These are phyloP conservation scores for Epirrita christyi DNA, from an alignment of 2,888 invertebrate species.

Conservation along the genomic window DNA sequence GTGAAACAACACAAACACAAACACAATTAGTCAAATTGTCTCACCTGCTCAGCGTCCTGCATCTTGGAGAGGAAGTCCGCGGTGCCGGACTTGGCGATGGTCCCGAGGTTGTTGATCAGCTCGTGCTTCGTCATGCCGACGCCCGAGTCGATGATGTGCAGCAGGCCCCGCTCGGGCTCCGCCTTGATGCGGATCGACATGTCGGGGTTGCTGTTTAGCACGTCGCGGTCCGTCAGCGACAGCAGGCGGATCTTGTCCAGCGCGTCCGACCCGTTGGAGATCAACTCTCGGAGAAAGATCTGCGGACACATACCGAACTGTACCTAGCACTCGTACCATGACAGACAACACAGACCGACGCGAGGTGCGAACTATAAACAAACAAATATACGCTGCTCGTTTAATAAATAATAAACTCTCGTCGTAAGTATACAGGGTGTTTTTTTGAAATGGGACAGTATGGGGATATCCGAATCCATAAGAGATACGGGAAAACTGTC, in stretches of 20 bases:
- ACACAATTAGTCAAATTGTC: not conserved
- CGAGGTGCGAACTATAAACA: no score
- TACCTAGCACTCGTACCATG: no score
- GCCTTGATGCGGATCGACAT: slow-evolving; percentile 95
- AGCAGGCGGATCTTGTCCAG: slow-evolving; percentile 98
- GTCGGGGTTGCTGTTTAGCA: slow-evolving; percentile 92
- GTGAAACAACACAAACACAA: not conserved
- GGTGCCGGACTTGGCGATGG: slow-evolving; percentile 99
- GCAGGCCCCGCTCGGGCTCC: slow-evolving; percentile 95
- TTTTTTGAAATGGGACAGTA: no score
- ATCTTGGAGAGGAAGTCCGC: slow-evolving; percentile 97
- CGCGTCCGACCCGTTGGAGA: slow-evolving; percentile 99
- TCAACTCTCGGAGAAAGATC: slow-evolving; percentile 98
- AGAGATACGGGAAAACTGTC: no score
- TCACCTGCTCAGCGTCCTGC: slow-evolving; percentile 86
- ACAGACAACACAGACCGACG: no score
- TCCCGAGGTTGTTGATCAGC: slow-evolving; percentile 97
- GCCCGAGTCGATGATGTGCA: slow-evolving; percentile 98
- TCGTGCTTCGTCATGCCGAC: slow-evolving; percentile 98
- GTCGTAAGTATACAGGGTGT: no score
- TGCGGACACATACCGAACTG: slow-evolving; percentile 62
- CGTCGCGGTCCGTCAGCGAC: slow-evolving; percentile 93
- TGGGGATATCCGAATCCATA: no score
- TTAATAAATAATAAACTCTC: no score
- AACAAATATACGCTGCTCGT: no score